These are phyloP conservation scores for Xestia rhomboidea DNA, from an alignment of 2,888 invertebrate species.

Conservation along the genomic window DNA sequence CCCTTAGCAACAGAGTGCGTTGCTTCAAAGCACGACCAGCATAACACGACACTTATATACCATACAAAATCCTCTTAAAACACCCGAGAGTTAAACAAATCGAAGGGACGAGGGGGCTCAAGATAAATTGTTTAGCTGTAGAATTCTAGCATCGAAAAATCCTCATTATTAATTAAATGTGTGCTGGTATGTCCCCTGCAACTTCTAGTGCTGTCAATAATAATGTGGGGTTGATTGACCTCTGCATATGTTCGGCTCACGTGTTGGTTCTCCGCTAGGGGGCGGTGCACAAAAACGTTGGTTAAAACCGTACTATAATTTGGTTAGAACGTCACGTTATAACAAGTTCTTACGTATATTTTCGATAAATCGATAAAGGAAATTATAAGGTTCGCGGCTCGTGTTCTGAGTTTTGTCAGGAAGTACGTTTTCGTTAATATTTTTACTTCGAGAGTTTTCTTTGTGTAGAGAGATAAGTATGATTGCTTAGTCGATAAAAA, in stretches of 20 bases:
- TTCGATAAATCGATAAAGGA: slow-evolving; percentile 56
- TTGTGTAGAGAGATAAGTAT: background rate
- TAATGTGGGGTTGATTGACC: slow-evolving; percentile 64
- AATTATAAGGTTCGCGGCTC: slow-evolving; percentile 48
- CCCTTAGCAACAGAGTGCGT: slow-evolving; percentile 86
- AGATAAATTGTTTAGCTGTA: slow-evolving; percentile 30
- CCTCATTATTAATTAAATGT: slow-evolving; percentile 68
- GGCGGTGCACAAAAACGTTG: slow-evolving; percentile 44
- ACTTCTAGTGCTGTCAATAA: slow-evolving; percentile 61
- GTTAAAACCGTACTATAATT: slow-evolving; percentile 53
- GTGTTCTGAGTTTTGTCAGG: slow-evolving; percentile 5
- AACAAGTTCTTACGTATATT: slow-evolving; percentile 45
- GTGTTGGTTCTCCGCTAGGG: slow-evolving; percentile 44
- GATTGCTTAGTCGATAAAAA: background rate
- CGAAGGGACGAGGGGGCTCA: slow-evolving; percentile 46
- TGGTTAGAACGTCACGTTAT: slow-evolving; percentile 19
- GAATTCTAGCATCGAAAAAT: slow-evolving; percentile 63
- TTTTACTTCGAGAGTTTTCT: slow-evolving; percentile 17
- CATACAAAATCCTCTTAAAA: slow-evolving; percentile 20
- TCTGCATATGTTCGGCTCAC: slow-evolving; percentile 57
- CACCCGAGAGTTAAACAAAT: slow-evolving; percentile 23
- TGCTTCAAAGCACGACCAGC: slow-evolving; percentile 64
- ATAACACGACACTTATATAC: slow-evolving; percentile 48
- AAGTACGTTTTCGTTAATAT: slow-evolving; percentile 8
- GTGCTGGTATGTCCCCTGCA: slow-evolving; percentile 63